Percentiles rank a stretch among this genome's conserved stretches.
phyloP scores from a whole-genome alignment of 1,140 invertebrate genomes.

The Halyomorpha halys region DNA sequence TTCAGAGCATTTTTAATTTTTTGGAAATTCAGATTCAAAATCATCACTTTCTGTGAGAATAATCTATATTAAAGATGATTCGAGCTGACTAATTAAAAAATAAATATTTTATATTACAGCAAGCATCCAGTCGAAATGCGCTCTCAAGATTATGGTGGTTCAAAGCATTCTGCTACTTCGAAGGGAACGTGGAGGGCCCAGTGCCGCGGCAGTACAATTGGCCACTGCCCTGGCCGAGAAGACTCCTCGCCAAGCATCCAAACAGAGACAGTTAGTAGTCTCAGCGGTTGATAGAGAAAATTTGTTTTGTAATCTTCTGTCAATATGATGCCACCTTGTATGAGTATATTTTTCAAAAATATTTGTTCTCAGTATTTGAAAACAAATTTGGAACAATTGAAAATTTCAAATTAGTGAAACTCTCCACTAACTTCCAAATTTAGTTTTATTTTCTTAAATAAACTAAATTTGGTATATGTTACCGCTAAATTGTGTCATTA shows the following conservation, averaged over 20 bases:
- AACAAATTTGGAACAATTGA: too few relatives aligned
- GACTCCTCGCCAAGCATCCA: slow-evolving; percentile 50
- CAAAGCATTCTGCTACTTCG: slow-evolving; percentile 70
- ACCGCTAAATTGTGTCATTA: slow-evolving; percentile 19
- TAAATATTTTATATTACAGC: slow-evolving; percentile 38
- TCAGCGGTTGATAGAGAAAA: not conserved
- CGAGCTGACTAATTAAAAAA: too few relatives aligned
- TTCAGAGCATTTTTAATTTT: too few relatives aligned
- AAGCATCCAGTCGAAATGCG: slow-evolving; percentile 53
- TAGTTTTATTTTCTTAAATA: slow-evolving; percentile 6
- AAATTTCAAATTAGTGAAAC: not conserved
- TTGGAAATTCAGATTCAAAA: too few relatives aligned
- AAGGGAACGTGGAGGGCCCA: slow-evolving; percentile 66
- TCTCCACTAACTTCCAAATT: slow-evolving; percentile 1
- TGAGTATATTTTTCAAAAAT: not conserved
- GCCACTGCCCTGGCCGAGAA: slow-evolving; percentile 70
- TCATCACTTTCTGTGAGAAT: too few relatives aligned
- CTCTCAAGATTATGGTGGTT: slow-evolving; percentile 76
- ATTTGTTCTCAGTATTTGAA: not conserved
- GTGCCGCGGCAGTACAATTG: slow-evolving; percentile 74
- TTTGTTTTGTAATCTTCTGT: not conserved
- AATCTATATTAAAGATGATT: too few relatives aligned
- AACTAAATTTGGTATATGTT: slow-evolving; percentile 15
- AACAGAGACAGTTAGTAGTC: slow-evolving; percentile 48
- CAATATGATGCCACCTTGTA: too few relatives aligned